Conservation (phyloP, 2,113 vertebrate species). For the Poeciliopsis occidentalis region DNA sequence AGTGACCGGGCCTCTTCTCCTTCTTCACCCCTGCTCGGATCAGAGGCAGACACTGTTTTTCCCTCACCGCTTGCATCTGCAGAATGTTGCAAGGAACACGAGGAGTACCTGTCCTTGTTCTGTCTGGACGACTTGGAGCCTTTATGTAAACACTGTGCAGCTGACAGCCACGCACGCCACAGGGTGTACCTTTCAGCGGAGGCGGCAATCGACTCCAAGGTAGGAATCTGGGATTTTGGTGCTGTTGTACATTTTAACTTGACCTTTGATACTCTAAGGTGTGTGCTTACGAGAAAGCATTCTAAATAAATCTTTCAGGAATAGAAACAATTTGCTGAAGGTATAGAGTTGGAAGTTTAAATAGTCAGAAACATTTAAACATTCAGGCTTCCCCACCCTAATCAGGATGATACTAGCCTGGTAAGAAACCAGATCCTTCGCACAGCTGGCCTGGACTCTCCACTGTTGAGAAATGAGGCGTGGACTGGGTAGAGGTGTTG, state of each 20-base stretch:
- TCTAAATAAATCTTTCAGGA: not conserved
- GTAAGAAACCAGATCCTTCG: too few relatives aligned
- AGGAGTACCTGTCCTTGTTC: conserved; percentile 35
- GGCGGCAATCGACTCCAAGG: conserved; percentile 46
- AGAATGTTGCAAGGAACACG: conserved; percentile 26
- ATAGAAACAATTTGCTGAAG: not conserved
- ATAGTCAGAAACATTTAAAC: not conserved
- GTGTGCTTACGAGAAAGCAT: not conserved
- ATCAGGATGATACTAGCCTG: not conserved
- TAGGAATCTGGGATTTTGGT: conserved; percentile 18
- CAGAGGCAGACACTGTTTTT: not conserved
- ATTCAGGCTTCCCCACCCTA: too few relatives aligned
- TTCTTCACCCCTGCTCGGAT: not conserved
- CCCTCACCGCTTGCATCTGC: not conserved
- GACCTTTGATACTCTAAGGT: not conserved
- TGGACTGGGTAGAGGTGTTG: too few relatives aligned
- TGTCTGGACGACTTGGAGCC: conserved; percentile 62
- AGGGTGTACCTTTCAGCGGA: conserved; percentile 41
- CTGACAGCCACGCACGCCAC: conserved; percentile 36
- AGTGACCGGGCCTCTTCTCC: conserved; percentile 8
- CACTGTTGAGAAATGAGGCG: too few relatives aligned
- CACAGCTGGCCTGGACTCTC: too few relatives aligned
- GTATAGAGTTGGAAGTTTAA: not conserved
- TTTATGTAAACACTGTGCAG: conserved; percentile 50
- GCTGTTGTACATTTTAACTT: not conserved